Evolutionary conservation across 2,888 invertebrate species (phyloP).

Genomic region (Fissipunctia ypsillon): DNA sequence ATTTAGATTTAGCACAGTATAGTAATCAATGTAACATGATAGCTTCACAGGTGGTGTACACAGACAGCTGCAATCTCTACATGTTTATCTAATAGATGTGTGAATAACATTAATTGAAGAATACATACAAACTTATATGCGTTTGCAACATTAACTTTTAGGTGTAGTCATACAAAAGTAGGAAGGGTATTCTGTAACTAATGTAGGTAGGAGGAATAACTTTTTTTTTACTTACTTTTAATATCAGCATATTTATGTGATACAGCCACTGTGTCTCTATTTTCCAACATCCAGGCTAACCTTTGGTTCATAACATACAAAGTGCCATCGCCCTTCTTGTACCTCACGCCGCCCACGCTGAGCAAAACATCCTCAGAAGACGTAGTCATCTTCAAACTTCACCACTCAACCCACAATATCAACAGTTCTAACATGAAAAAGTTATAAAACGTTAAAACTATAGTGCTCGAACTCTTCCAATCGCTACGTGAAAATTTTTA

Average conservation of each 20-base stretch:
- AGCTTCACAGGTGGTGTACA: constrained; percentile 21
- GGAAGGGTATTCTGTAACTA: not conserved
- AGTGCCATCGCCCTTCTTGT: constrained; percentile 98
- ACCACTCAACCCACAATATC: constrained; percentile 52
- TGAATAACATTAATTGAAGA: constrained; percentile 10
- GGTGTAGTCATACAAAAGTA: not conserved
- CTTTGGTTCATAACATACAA: constrained; percentile 98
- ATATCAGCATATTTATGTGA: constrained; percentile 98
- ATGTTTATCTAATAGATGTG: constrained; percentile 15
- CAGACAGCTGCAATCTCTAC: not conserved
- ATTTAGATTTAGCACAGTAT: not conserved
- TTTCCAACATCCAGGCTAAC: constrained; percentile 98
- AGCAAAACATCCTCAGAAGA: constrained; percentile 98
- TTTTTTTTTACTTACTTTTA: constrained; percentile 93
- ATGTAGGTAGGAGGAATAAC: not conserved
- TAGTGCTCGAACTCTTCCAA: constrained; percentile 64
- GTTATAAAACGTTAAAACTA: constrained; percentile 67
- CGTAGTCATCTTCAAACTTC: constrained; percentile 92
- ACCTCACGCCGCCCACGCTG: constrained; percentile 97
- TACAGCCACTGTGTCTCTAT: constrained; percentile 97
- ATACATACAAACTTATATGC: not conserved
- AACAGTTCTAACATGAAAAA: constrained; percentile 66
- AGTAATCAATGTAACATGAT: constrained; percentile 23
- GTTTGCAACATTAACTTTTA: not conserved
- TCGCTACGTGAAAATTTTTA: constrained; percentile 55